Conservation (phyloP, 2,797 vertebrate genomes). For the Gadopsis marmoratus region DNA sequence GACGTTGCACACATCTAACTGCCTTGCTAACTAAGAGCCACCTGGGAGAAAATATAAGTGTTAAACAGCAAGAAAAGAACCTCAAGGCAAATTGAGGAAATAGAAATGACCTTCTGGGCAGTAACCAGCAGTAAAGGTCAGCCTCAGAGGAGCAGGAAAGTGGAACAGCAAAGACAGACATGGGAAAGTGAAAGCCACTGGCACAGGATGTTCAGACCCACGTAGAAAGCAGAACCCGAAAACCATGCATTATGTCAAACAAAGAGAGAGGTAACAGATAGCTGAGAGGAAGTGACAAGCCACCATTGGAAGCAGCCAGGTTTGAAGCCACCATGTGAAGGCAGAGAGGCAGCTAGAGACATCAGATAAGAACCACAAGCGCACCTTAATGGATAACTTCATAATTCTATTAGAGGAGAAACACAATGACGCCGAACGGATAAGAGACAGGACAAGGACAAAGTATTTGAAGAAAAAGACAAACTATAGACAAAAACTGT, state of each 20-base stretch:
- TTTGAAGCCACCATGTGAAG: constrained; percentile 37
- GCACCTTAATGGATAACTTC: constrained; percentile 52
- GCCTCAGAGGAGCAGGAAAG: constrained; percentile 38
- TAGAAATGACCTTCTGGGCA: constrained; percentile 59
- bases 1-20: constrained; percentile 39
- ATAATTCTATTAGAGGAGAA: constrained; percentile 56
- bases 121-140: constrained; percentile 60
- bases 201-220: constrained; percentile 18
- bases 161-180: constrained; percentile 40
- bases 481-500: constrained; percentile 50
- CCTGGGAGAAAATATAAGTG: constrained; percentile 36
- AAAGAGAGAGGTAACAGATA: constrained; percentile 6
- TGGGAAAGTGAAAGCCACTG: constrained; percentile 30
- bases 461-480: constrained; percentile 39
- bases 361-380: constrained; percentile 64
- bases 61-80: constrained; percentile 45
- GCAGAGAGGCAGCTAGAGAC: constrained; percentile 25
- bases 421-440: constrained; percentile 26
- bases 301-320: constrained; percentile 9
- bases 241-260: constrained; percentile 6
- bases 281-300: constrained; percentile 27
- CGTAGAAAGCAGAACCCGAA: constrained; percentile 1
- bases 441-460: constrained; percentile 42
- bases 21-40: constrained; percentile 45
- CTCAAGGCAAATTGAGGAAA: constrained; percentile 55